Conservation (phyloP, 2,113 vertebrate species). For the Entomyzon cyanotis region DNA sequence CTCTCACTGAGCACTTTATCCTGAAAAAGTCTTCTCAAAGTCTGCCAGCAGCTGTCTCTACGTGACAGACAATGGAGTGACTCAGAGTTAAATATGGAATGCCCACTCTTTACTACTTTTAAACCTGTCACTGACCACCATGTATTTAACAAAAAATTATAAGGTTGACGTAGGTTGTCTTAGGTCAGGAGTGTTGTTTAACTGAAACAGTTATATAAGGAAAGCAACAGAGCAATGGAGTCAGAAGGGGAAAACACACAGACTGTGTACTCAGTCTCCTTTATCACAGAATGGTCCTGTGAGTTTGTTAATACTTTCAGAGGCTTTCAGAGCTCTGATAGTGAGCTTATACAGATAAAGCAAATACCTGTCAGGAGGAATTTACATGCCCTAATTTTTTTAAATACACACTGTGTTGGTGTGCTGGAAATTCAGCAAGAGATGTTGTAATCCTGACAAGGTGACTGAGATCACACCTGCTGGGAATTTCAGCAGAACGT, state of each 20-base stretch:
- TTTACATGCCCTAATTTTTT: background rate
- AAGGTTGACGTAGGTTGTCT: conserved; percentile 53
- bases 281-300: background rate
- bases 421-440: background rate
- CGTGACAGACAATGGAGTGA: conserved; percentile 24
- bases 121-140: conserved; percentile 62
- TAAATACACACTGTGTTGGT: background rate
- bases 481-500: background rate
- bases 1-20: background rate
- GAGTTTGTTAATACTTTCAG: background rate
- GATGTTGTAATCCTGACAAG: background rate
- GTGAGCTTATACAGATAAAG: background rate
- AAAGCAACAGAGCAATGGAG: conserved; percentile 24
- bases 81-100: conserved; percentile 59
- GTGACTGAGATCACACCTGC: background rate
- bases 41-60: conserved; percentile 8
- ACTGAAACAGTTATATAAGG: conserved; percentile 61
- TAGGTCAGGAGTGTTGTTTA: conserved; percentile 49
- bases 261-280: background rate
- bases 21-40: background rate
- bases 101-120: conserved; percentile 70
- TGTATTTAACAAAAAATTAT: conserved; percentile 74
- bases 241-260: background rate
- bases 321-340: background rate
- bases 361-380: background rate